Percentiles rank a stretch among this genome's conserved stretches.
Evolutionary conservation across 2,888 invertebrate species (phyloP).

Genomic region (Sesia apiformis): DNA sequence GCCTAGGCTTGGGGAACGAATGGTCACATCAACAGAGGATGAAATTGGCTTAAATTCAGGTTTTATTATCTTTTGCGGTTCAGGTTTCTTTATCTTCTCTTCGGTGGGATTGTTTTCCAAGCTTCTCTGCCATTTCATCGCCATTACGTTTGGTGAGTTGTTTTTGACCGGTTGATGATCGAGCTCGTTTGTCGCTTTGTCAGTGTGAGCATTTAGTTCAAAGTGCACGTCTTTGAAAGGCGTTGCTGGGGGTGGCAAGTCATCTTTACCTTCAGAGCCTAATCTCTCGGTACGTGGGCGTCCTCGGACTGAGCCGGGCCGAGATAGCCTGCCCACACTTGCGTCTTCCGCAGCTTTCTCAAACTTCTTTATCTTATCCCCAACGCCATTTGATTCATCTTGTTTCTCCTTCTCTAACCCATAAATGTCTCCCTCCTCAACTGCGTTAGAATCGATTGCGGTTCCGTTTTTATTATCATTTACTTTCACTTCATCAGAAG

Average conservation of each 20-base stretch:
- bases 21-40: slow-evolving; percentile 53
- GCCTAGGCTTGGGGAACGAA: slow-evolving; percentile 61
- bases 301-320: slow-evolving; percentile 50
- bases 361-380: slow-evolving; percentile 65
- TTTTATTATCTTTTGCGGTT: slow-evolving; percentile 60
- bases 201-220: slow-evolving; percentile 23
- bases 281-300: slow-evolving; percentile 30
- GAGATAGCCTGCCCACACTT: slow-evolving; percentile 34
- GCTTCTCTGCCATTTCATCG: slow-evolving; percentile 40
- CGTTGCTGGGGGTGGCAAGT: slow-evolving; percentile 46
- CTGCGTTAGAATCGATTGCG: slow-evolving; percentile 3
- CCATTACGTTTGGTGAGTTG: slow-evolving; percentile 19
- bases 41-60: slow-evolving; percentile 62
- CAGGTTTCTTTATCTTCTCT: slow-evolving; percentile 36
- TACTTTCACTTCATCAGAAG: slow-evolving; percentile 13
- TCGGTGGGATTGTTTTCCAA: slow-evolving; percentile 28
- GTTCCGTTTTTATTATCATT: slow-evolving; percentile 6
- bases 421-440: slow-evolving; percentile 7
- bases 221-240: slow-evolving; percentile 50
- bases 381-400: slow-evolving; percentile 62
- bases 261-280: slow-evolving; percentile 27
- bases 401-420: slow-evolving; percentile 10
- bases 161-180: slow-evolving; percentile 33
- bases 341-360: slow-evolving; percentile 64
- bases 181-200: slow-evolving; percentile 15